Percentiles rank a stretch among this genome's conserved stretches.
Evolutionary conservation across 2,113 vertebrate species (phyloP).

Genomic region (Psettodes erumei): DNA sequence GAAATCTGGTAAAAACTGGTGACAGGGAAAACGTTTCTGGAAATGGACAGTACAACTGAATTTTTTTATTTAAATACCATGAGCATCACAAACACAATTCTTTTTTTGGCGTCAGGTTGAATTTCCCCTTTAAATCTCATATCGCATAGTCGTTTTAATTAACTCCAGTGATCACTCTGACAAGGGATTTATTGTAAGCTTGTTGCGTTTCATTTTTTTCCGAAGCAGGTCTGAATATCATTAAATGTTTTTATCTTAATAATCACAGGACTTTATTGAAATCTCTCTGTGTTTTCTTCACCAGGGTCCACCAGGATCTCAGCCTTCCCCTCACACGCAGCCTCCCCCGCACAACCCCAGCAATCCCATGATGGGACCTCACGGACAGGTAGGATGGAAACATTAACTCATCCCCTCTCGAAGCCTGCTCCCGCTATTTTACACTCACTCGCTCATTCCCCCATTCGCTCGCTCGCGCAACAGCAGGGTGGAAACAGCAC

Average conservation of each 20-base stretch:
- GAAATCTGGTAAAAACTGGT: not conserved
- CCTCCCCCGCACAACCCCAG: constrained; percentile 84
- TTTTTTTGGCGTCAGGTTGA: not conserved
- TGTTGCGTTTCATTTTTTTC: constrained; percentile 2
- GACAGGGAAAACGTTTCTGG: not conserved
- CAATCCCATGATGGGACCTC: constrained; percentile 86
- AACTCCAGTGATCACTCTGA: not conserved
- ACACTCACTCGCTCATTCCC: constrained; percentile 11
- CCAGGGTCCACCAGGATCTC: constrained; percentile 84
- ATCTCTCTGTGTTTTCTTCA: constrained; percentile 60
- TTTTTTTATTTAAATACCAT: not conserved
- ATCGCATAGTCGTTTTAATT: not conserved
- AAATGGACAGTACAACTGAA: not conserved
- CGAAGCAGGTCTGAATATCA: constrained; percentile 15
- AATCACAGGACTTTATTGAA: constrained; percentile 35
- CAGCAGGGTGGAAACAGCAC: constrained; percentile 40
- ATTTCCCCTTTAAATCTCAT: not conserved
- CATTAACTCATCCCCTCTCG: not conserved
- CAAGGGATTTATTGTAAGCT: not conserved
- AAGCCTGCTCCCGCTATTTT: too few species aligned
- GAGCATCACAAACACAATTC: not conserved
- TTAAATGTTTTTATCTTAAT: not conserved
- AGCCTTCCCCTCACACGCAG: constrained; percentile 86
- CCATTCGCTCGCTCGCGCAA: constrained; percentile 31
- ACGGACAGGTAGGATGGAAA: constrained; percentile 82